Conservation (phyloP, 1,140 invertebrate species). For the Bombus polaris region DNA sequence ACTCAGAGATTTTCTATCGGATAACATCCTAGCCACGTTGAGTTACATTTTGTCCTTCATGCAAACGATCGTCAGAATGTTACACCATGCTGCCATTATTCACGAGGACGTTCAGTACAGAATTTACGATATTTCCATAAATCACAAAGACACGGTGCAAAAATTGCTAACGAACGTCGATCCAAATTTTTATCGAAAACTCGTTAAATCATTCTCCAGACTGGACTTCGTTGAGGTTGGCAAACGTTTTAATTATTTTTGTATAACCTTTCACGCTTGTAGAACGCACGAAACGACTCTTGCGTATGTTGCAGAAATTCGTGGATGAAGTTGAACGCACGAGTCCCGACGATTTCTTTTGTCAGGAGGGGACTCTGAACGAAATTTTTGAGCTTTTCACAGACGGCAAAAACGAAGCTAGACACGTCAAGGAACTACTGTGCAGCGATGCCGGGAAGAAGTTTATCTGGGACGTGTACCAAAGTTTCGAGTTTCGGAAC, state of each 20-base stretch:
- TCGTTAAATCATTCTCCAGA: slow-evolving; percentile 70
- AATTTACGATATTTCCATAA: slow-evolving; percentile 67
- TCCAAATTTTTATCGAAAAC: slow-evolving; percentile 67
- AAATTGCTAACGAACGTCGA: slow-evolving; percentile 70
- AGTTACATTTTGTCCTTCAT: slow-evolving; percentile 71
- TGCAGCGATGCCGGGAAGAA: slow-evolving; percentile 82
- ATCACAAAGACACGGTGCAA: slow-evolving; percentile 69
- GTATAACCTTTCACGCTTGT: neutral
- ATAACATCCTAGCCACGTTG: slow-evolving; percentile 68
- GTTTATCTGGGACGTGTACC: slow-evolving; percentile 82
- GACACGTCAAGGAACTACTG: slow-evolving; percentile 74
- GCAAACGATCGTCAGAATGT: slow-evolving; percentile 69
- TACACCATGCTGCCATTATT: slow-evolving; percentile 74
- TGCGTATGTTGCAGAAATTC: slow-evolving; percentile 61
- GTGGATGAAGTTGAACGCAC: slow-evolving; percentile 42
- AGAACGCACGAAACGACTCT: neutral
- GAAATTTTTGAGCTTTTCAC: slow-evolving; percentile 80
- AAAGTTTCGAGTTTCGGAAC: slow-evolving; percentile 82
- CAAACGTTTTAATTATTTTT: neutral
- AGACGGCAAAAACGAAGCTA: slow-evolving; percentile 67
- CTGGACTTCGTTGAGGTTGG: slow-evolving; percentile 70
- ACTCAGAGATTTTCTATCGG: slow-evolving; percentile 66
- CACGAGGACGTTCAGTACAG: slow-evolving; percentile 67
- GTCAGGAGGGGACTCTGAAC: slow-evolving; percentile 79
- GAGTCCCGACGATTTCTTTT: slow-evolving; percentile 79